These are phyloP conservation scores for Manacus vitellinus DNA, from an alignment of 2,113 vertebrate genomes.

Conservation along the genomic window DNA sequence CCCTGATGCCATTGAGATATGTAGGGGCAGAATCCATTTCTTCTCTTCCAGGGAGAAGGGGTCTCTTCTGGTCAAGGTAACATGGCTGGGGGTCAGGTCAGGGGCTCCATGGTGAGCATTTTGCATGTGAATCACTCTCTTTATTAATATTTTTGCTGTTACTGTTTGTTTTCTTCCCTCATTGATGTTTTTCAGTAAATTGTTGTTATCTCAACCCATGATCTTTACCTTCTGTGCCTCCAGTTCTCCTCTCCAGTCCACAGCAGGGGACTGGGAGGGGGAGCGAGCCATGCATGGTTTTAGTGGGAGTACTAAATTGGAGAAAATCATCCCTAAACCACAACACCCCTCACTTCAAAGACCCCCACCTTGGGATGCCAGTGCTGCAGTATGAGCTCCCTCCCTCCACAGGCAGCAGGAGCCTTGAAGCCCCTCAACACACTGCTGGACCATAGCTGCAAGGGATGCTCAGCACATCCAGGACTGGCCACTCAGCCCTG, in stretches of 20 bases:
- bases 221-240: neutral
- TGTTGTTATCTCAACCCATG: neutral
- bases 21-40: neutral
- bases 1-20: neutral
- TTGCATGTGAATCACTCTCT: neutral
- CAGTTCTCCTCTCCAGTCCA: neutral
- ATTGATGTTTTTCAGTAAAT: neutral
- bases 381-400: neutral
- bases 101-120: neutral
- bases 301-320: neutral
- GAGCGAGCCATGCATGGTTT: neutral
- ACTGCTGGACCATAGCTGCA: neutral
- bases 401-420: neutral
- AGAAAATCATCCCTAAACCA: neutral
- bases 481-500: neutral
- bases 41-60: neutral
- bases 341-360: neutral
- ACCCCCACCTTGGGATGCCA: neutral
- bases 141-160: neutral
- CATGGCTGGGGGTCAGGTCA: neutral
- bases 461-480: neutral
- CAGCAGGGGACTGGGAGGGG: neutral
- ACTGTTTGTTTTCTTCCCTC: neutral
- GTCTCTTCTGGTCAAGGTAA: neutral
- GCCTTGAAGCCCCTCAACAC: rapidly evolving